Conservation (phyloP, 2,888 invertebrate species). For the Microctonus hyperodae region DNA sequence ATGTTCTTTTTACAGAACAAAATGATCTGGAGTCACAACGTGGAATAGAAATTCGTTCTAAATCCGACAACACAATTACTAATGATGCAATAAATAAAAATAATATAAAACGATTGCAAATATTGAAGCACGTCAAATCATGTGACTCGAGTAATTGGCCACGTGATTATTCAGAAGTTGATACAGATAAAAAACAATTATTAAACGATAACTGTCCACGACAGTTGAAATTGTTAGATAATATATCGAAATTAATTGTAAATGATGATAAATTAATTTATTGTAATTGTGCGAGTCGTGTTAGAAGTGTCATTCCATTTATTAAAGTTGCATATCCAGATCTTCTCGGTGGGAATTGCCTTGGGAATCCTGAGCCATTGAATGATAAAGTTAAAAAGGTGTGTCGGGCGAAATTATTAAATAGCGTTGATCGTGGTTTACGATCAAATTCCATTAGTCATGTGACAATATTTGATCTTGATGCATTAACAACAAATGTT, state of each 20-base stretch:
- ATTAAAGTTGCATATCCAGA: slow-evolving; percentile 81
- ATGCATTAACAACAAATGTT: slow-evolving; percentile 62
- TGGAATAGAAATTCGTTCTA: slow-evolving; percentile 60
- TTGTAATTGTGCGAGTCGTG: slow-evolving; percentile 67
- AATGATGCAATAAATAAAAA: not conserved
- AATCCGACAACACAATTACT: not conserved
- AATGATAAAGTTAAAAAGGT: slow-evolving; percentile 67
- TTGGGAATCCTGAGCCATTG: slow-evolving; percentile 69
- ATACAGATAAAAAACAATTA: not conserved
- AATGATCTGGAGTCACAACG: slow-evolving; percentile 66
- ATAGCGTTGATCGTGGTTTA: slow-evolving; percentile 74
- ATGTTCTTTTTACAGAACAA: slow-evolving; percentile 67
- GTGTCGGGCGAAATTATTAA: slow-evolving; percentile 69
- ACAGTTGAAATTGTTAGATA: slow-evolving; percentile 6
- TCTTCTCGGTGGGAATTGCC: slow-evolving; percentile 69
- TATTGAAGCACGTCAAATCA: slow-evolving; percentile 1
- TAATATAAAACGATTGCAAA: not conserved
- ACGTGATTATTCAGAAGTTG: not conserved
- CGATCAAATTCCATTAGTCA: slow-evolving; percentile 69
- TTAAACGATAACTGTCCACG: not conserved
- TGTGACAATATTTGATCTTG: slow-evolving; percentile 76
- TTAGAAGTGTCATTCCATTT: slow-evolving; percentile 72
- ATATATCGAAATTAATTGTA: slow-evolving; percentile 1
- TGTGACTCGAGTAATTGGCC: slow-evolving; percentile 9
- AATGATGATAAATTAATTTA: slow-evolving; percentile 60